Conservation (phyloP, 2,888 invertebrate species). For the Oxyteleia sp. region DNA sequence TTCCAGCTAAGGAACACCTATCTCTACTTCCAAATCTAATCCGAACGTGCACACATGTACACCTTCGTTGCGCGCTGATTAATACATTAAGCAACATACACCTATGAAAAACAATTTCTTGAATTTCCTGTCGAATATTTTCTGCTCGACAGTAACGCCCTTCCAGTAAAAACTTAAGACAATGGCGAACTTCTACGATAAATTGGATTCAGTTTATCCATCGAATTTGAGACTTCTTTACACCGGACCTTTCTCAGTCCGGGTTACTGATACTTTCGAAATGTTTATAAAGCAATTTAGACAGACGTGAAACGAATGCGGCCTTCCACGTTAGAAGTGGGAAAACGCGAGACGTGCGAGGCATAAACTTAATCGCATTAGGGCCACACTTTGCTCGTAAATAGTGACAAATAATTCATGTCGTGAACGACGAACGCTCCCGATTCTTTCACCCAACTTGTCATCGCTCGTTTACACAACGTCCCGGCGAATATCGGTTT, state of each 20-base stretch:
- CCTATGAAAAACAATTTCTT: neutral
- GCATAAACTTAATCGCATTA: slow-evolving; percentile 73
- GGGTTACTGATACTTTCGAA: slow-evolving; percentile 51
- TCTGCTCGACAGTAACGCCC: neutral
- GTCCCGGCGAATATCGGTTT: neutral
- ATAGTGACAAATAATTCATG: slow-evolving; percentile 63
- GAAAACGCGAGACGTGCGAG: slow-evolving; percentile 55
- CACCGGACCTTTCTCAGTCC: slow-evolving; percentile 25
- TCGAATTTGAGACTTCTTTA: slow-evolving; percentile 31
- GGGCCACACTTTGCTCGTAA: slow-evolving; percentile 55
- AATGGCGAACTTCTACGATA: slow-evolving; percentile 15
- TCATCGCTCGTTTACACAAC: slow-evolving; percentile 37
- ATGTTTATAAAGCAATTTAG: slow-evolving; percentile 71
- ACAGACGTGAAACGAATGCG: slow-evolving; percentile 60
- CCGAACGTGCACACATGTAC: neutral
- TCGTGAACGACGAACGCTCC: slow-evolving; percentile 16
- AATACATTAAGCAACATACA: neutral
- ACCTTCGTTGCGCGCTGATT: neutral
- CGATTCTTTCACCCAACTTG: slow-evolving; percentile 41
- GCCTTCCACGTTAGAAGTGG: slow-evolving; percentile 42
- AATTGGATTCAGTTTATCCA: slow-evolving; percentile 40
- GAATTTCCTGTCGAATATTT: neutral
- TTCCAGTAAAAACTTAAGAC: slow-evolving; percentile 32
- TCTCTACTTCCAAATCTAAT: neutral
- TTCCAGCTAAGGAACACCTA: too few species aligned